Evolutionary conservation across 1,140 invertebrate genomes (phyloP), one percentile per base, ranked within the genome.

Genomic region (Conus ventricosus): DNA sequence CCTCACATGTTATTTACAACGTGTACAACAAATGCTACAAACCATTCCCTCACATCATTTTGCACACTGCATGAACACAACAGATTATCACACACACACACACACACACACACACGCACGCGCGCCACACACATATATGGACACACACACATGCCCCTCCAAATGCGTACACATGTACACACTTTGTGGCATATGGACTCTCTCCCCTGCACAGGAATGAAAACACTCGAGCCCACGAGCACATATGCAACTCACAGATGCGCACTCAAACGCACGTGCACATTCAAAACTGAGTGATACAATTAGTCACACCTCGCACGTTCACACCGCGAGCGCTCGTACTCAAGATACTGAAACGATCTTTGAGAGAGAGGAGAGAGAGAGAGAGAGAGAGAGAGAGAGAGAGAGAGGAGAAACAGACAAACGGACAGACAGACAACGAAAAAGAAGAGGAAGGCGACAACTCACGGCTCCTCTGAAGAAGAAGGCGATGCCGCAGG

Each of bases 381-480:
- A 75, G 67, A 75, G 11, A 23, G 13, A 75, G 67, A 75, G 67
- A 75, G 76, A 78, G 76, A 78, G 76, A 78, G 76, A 78, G 76
- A 78, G 76, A 39, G 25, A 78, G 76, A 78, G 76, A 75, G 71
- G n/a, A 4, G 71, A 75, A 7, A 25, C 20, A 75, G 67, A 25
- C 6, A 75, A 7, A 75, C 13, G 7, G 13, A 75, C 7, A 23
- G 20, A 75, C 17, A 71, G 67, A 71, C 17, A 71, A 20, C 11
- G 67, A 60, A 60, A 60, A 60, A 60, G 15, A 60, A 60, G 57
- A 60, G 57, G 57, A 60, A 60, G 57, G 8, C 8, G 15, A 23
- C 15, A 6, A 92, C 93, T 93, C 91, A 94, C 93, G 84, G 88
- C 88, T 83, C 90, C 91, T 87, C 91, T 90, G 86, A 93, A 94